These are phyloP conservation scores for Mercenaria mercenaria DNA, from an alignment of 1,140 invertebrate genomes.

Conservation along the genomic window DNA sequence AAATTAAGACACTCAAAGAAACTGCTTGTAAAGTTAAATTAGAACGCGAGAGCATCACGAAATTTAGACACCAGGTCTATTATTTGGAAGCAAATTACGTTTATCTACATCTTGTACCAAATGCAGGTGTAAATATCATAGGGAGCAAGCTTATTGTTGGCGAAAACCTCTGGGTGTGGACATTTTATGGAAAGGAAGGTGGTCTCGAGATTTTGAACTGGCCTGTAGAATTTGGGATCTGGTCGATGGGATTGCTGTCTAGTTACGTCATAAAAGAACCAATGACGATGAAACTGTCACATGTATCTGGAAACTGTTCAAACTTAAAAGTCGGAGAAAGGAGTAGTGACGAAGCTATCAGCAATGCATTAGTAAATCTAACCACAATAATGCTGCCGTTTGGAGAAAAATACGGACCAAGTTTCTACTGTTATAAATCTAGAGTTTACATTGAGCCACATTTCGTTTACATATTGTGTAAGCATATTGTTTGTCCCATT, in stretches of 20 bases:
- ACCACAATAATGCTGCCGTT: slow-evolving; percentile 2
- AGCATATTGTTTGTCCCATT: slow-evolving; percentile 55
- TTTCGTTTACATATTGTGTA: slow-evolving; percentile 39
- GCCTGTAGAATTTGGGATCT: slow-evolving; percentile 59
- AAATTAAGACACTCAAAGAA: background rate
- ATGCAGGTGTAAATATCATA: background rate
- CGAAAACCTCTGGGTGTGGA: slow-evolving; percentile 54
- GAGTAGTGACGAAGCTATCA: slow-evolving; percentile 3
- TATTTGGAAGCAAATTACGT: slow-evolving; percentile 19
- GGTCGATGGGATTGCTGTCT: slow-evolving; percentile 51
- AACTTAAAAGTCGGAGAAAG: slow-evolving; percentile 46
- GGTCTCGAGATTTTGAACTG: slow-evolving; percentile 40
- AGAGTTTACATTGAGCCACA: slow-evolving; percentile 22
- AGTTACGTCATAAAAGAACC: slow-evolving; percentile 5
- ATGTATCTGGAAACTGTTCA: slow-evolving; percentile 39
- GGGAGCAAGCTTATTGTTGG: background rate
- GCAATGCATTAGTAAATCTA: slow-evolving; percentile 4
- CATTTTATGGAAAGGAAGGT: slow-evolving; percentile 55
- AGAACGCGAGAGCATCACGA: background rate
- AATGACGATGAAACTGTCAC: background rate
- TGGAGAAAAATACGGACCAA: slow-evolving; percentile 48
- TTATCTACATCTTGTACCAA: slow-evolving; percentile 16
- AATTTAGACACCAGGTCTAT: slow-evolving; percentile 32
- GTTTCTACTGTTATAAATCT: slow-evolving; percentile 50
- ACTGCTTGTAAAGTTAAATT: background rate